These are phyloP conservation scores for Lutraria rhynchaena DNA, from an alignment of 1,140 invertebrate species.

Conservation along the genomic window DNA sequence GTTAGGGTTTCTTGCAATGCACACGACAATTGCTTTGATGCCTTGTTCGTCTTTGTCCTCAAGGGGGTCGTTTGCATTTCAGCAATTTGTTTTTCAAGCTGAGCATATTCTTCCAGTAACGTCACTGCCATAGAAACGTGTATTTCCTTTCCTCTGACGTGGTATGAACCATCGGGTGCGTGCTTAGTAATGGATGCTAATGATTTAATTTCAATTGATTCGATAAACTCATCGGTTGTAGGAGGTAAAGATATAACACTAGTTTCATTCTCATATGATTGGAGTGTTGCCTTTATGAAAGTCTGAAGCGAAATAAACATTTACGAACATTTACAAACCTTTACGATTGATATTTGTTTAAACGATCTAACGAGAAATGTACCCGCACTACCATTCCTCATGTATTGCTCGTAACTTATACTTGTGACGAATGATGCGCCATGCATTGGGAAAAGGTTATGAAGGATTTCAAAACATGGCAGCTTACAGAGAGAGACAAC, in stretches of 20 bases:
- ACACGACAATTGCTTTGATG: constrained; percentile 7
- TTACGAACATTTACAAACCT: background rate
- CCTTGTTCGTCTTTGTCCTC: background rate
- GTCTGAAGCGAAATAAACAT: background rate
- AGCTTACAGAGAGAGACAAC: too few species aligned
- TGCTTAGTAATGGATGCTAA: background rate
- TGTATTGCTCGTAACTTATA: too few species aligned
- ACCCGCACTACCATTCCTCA: too few species aligned
- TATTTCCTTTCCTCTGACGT: background rate
- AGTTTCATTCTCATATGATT: background rate
- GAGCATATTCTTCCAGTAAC: constrained; percentile 7
- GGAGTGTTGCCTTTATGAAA: background rate
- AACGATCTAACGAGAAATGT: too few species aligned
- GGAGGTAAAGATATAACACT: background rate
- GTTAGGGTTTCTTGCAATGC: constrained; percentile 30
- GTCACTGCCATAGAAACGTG: background rate
- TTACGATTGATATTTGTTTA: too few species aligned
- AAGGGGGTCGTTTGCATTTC: background rate
- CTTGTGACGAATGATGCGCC: too few species aligned
- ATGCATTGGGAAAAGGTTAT: too few species aligned
- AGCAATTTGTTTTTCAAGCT: background rate
- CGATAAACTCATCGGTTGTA: background rate
- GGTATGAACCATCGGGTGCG: background rate
- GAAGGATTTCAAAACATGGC: too few species aligned
- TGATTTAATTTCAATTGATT: background rate